These are phyloP conservation scores for Schizopygopsis pylzovi DNA, from an alignment of 2,797 vertebrate genomes.

Conservation along the genomic window DNA sequence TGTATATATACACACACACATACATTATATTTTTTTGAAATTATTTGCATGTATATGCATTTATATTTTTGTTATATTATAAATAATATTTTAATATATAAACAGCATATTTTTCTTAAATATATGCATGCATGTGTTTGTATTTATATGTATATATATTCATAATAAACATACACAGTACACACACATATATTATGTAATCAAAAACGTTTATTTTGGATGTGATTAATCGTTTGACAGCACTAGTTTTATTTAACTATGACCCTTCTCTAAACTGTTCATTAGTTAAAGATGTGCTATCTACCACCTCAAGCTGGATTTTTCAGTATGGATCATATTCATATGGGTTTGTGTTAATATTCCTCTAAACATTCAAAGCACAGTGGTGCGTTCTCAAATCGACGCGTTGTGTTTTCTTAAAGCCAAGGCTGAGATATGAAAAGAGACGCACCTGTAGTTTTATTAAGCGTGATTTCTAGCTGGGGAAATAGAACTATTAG, in stretches of 20 bases:
- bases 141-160: too few species aligned
- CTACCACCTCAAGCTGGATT: not conserved
- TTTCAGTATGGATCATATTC: slow-evolving; percentile 9
- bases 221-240: too few species aligned
- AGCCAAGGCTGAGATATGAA: slow-evolving; percentile 53
- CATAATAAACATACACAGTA: too few species aligned
- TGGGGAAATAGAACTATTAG: slow-evolving; percentile 65
- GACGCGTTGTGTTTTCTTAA: slow-evolving; percentile 30
- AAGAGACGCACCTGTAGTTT: slow-evolving; percentile 54
- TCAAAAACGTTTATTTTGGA: too few species aligned
- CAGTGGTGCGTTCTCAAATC: slow-evolving; percentile 46
- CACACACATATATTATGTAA: too few species aligned
- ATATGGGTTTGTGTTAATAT: slow-evolving; percentile 18
- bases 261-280: not conserved
- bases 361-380: slow-evolving; percentile 50
- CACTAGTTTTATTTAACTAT: not conserved
- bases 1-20: too few species aligned
- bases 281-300: not conserved
- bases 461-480: slow-evolving; percentile 56
- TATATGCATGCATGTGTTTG: too few species aligned
- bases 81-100: too few species aligned
- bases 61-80: too few species aligned
- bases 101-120: too few species aligned
- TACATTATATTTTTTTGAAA: too few species aligned
- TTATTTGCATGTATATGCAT: too few species aligned